Base-by-base conservation (phyloP, 2,797 vertebrate species). In the Aphelocoma californica region DNA sequence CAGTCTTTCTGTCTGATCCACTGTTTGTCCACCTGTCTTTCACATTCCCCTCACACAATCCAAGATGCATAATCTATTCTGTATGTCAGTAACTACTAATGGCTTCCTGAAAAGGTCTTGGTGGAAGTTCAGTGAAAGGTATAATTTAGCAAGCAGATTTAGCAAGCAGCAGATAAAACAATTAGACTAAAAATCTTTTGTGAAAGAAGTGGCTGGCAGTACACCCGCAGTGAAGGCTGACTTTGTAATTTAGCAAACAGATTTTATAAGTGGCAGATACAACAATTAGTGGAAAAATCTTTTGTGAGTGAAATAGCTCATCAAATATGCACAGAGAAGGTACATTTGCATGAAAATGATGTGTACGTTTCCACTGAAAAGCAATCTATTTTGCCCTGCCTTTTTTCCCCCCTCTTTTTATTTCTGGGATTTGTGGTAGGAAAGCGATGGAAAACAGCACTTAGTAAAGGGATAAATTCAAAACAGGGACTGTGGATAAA, bases 71-170 rank as follows among this genome's bases (percentile, higher is more conserved):
- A 90, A 85, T 12, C 28, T 93, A 16, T 89, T 87, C 71, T 80
- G 50, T 62, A 66, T 78, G 93, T 93, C 94, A 96, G 79, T 96
- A 97, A 66, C 89, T 92, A 89, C 90, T 97, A 96, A 97, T 86
- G 86, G 92, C 69, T 97, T 97, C 74, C 95, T 95, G 92, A 97
- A 79, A 96, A 96, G 88, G 62, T 95, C 96, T 95, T 96, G 90
- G 72, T 95, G 57, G 93, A 97, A 95, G 86, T 96, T 97, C 94
- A 97, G 34, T 78, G 92, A 95, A 97, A 98, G 91, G 82, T 97
- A 95, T 97, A 97, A 98, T 97, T 98, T 96, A 97, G 91, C 87
- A 94, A 97, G 94, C 75, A 96, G 73, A 96, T 97, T 97, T 96
- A 97, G 96, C 90, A 95, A 96, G 95, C 77, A 88, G 72, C 71